Evolutionary conservation across 2,888 invertebrate species (phyloP), one percentile per base, ranked within the genome.

Genomic region (Scrobipalpa atriplicella): DNA sequence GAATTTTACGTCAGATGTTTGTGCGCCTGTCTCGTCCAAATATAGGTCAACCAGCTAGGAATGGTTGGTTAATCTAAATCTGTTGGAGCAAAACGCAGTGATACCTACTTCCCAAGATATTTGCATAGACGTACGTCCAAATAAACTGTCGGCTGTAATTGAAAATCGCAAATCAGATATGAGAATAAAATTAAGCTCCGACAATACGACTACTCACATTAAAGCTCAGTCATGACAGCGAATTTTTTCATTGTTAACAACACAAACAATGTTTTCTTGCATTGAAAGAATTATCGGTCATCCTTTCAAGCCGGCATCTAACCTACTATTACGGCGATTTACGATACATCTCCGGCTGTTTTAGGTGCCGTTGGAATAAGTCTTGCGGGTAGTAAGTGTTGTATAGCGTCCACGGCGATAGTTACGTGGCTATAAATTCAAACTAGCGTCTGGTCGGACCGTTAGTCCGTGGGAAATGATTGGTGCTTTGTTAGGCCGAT

Each of bases 381-480:
- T 78, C 77, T 72, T 75, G 76, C 77, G 70, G 71, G 72, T 70
- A 69, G 75, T 77, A 77, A 74, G 77, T 77, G 84, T 86, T 90
- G 90, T 84, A 85, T 79, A 75, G 75, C 74, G 79, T 75, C 71
- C 71, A 71, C 72, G 73, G 78, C 80, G 79, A 81, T 81, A 78
- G 82, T 83, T 85, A 83, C 86, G 86, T 78, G 83, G 81, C 84
- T 84, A 86, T 87, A 85, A 87, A 85, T 89, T 85, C 86, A 86
- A 86, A 86, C 85, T 87, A 85, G 86, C 85, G 86, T 88, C 85
- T 81, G 54, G 29, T 16, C 18, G 83, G 84, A 89, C 92, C 91
- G 92, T 91, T 92, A 92, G 85, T 87, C 86, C 92, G 92, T 92
- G 92, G 92, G 92, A 92, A 91, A 89, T 88, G 88, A 89, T 89